Conservation (phyloP, 2,797 vertebrate genomes). For the Antennarius maculatus region DNA sequence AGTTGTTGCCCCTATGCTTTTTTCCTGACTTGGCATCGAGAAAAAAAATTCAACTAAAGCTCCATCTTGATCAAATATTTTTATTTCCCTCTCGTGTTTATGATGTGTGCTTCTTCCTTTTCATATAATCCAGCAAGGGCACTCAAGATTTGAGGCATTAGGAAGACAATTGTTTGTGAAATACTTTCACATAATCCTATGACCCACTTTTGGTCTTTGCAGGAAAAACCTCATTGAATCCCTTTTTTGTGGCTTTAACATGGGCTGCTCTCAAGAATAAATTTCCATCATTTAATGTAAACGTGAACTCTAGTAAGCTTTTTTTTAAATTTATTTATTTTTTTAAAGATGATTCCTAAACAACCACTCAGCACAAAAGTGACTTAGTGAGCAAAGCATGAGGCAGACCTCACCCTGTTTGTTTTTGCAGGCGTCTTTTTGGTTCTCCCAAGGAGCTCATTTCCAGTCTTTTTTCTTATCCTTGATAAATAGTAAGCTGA, state of each 20-base stretch:
- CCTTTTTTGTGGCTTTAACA: constrained; percentile 45
- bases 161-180: constrained; percentile 62
- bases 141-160: constrained; percentile 54
- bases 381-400: constrained; percentile 48
- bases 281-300: constrained; percentile 63
- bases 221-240: constrained; percentile 48
- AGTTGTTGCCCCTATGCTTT: neutral
- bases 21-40: neutral
- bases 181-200: constrained; percentile 67
- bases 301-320: constrained; percentile 28
- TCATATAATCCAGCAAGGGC: constrained; percentile 46
- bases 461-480: constrained; percentile 4
- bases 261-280: constrained; percentile 42
- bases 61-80: constrained; percentile 23
- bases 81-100: constrained; percentile 19
- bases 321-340: neutral
- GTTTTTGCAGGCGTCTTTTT: constrained; percentile 31
- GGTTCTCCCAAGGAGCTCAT: constrained; percentile 26
- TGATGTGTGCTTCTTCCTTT: constrained; percentile 19
- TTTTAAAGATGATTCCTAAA: constrained; percentile 24
- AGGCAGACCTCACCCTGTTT: constrained; percentile 40
- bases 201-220: constrained; percentile 67
- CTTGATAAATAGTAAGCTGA: constrained; percentile 40
- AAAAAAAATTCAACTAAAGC: constrained; percentile 1
- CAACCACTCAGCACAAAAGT: constrained; percentile 36